Evolutionary conservation across 2,797 vertebrate species (phyloP).

Genomic region (Falco concolor): DNA sequence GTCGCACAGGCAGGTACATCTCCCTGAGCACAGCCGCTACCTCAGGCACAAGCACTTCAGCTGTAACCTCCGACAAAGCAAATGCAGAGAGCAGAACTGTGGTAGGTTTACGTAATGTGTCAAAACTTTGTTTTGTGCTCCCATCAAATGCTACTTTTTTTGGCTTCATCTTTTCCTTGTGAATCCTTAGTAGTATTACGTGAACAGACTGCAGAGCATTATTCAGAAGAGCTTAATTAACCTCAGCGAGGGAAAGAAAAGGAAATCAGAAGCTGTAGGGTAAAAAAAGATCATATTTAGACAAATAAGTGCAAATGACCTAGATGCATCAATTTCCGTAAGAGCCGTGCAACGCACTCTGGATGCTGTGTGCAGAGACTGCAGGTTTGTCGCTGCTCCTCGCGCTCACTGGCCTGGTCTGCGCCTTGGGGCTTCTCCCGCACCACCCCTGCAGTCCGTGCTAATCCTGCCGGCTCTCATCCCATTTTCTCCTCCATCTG

Average conservation of each 20-base stretch:
- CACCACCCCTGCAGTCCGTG: accelerated
- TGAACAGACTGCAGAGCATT: constrained; percentile 30
- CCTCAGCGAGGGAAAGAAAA: constrained; percentile 11
- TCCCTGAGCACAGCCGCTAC: neutral
- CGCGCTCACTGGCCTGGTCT: neutral
- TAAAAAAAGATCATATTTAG: constrained; percentile 46
- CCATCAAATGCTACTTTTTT: neutral
- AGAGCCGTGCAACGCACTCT: neutral
- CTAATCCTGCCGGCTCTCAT: neutral
- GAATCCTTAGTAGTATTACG: neutral
- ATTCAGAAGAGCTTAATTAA: constrained; percentile 45
- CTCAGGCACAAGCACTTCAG: neutral
- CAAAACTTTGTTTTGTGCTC: neutral
- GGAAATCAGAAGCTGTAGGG: constrained; percentile 27
- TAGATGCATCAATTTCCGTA: constrained; percentile 21
- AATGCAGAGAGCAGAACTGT: neutral
- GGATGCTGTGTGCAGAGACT: neutral
- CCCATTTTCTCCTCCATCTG: neutral
- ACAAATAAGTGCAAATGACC: constrained; percentile 54
- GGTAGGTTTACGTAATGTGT: neutral
- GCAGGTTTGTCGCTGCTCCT: neutral
- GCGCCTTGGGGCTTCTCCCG: neutral
- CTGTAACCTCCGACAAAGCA: neutral
- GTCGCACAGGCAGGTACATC: neutral
- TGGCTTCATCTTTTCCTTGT: neutral